A percentile compares a stretch with the other conserved stretches of the same genome.
Conservation (phyloP, 1,140 invertebrate genomes). For the Bombyx mori region ASM3026992v2 NC_085127.1:3596501-3597000, state of each 20-base stretch:
- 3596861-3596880: slow-evolving; percentile 84
- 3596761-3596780: slow-evolving; percentile 83
- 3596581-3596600: no score
- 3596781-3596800: slow-evolving; percentile 78
- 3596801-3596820: slow-evolving; percentile 86
- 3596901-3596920: slow-evolving; percentile 84
- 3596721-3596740: slow-evolving; percentile 79
- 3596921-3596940: slow-evolving; percentile 83
- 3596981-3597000: slow-evolving; percentile 82
- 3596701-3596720: slow-evolving; percentile 81
- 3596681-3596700: slow-evolving; percentile 81
- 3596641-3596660: neutral
- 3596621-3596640: no score
- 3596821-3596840: slow-evolving; percentile 80
- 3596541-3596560: no score
- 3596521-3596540: no score
- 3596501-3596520: no score
- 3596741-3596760: slow-evolving; percentile 83
- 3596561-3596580: no score
- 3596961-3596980: slow-evolving; percentile 84
- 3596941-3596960: slow-evolving; percentile 85
- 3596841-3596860: slow-evolving; percentile 86
- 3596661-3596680: slow-evolving; percentile 30
- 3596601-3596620: no score
- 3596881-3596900: slow-evolving; percentile 79